Percentiles rank a stretch among this genome's conserved stretches.
Conservation (phyloP, 2,888 invertebrate species). For the Parnassius apollo region DNA sequence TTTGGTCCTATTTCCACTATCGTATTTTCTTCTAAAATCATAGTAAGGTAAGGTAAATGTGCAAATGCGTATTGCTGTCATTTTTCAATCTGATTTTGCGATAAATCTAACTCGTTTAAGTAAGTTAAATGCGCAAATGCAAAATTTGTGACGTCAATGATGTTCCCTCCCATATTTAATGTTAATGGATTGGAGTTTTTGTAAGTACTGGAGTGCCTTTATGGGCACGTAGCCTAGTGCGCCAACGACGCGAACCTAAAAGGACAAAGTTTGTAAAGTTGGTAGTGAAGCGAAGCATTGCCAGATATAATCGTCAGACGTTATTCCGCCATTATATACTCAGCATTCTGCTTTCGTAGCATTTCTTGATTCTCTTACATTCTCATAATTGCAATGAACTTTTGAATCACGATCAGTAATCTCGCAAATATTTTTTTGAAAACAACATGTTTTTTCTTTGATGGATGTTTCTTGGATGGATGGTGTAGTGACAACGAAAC, state of each 20-base stretch:
- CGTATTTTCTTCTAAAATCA: conserved; percentile 92
- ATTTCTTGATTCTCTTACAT: conserved; percentile 72
- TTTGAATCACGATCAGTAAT: conserved; percentile 78
- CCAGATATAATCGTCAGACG: conserved; percentile 87
- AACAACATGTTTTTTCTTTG: too few relatives aligned
- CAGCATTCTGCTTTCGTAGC: conserved; percentile 87
- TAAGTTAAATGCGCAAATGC: conserved; percentile 88
- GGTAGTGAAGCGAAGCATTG: conserved; percentile 87
- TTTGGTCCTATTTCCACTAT: too few relatives aligned
- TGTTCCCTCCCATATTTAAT: conserved; percentile 86
- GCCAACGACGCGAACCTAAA: conserved; percentile 62
- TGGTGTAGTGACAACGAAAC: too few relatives aligned
- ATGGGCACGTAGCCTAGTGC: conserved; percentile 87
- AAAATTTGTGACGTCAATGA: conserved; percentile 85
- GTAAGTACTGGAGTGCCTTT: conserved; percentile 84
- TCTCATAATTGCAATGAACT: conserved; percentile 86
- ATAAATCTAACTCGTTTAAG: conserved; percentile 84
- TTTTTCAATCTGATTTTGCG: conserved; percentile 85
- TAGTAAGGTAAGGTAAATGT: conserved; percentile 85
- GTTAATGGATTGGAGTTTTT: too few relatives aligned
- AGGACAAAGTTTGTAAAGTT: conserved; percentile 83
- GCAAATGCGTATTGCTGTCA: conserved; percentile 87
- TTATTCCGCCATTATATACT: conserved; percentile 57
- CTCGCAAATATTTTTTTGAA: conserved; percentile 82
- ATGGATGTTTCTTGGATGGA: too few relatives aligned